Evolutionary conservation across 1,140 invertebrate genomes (phyloP).

Genomic region (Drosophila dunni): DNA sequence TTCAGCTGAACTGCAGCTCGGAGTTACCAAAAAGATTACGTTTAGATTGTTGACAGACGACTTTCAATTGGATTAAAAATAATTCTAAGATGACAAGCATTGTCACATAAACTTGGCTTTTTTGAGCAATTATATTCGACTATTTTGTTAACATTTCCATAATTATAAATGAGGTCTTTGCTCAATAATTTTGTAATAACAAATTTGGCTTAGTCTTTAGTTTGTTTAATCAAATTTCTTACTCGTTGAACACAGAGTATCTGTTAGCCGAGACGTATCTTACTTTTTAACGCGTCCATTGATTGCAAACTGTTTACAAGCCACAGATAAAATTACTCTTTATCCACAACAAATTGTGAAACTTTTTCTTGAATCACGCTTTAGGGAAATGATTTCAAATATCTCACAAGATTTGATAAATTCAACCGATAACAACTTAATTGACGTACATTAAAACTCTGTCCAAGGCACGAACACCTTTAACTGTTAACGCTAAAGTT

Average conservation of each 20-base stretch:
- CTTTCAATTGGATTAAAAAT: conserved; percentile 25
- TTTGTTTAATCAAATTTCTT: neutral
- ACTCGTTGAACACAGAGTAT: neutral
- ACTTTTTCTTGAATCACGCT: conserved; percentile 36
- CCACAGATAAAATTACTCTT: conserved; percentile 30
- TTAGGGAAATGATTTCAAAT: conserved; percentile 12
- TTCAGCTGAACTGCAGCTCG: neutral
- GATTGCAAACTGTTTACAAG: conserved; percentile 13
- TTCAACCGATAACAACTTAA: conserved; percentile 9
- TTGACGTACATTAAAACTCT: conserved; percentile 16
- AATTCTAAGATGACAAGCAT: neutral
- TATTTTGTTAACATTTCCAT: too few relatives aligned
- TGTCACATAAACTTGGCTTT: neutral
- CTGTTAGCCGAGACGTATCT: neutral
- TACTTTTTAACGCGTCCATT: conserved; percentile 24
- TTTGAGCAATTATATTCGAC: too few relatives aligned
- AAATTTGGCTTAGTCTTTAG: neutral
- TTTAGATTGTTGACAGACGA: conserved; percentile 8
- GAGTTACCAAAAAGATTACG: neutral
- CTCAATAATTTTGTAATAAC: too few relatives aligned
- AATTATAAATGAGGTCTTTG: too few relatives aligned
- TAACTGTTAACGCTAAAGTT: conserved; percentile 24
- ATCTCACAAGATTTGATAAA: conserved; percentile 12
- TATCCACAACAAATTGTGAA: conserved; percentile 26
- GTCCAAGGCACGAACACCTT: neutral